Base-by-base conservation (phyloP, 2,113 vertebrate genomes). In the Xenopus laevis region DNA sequence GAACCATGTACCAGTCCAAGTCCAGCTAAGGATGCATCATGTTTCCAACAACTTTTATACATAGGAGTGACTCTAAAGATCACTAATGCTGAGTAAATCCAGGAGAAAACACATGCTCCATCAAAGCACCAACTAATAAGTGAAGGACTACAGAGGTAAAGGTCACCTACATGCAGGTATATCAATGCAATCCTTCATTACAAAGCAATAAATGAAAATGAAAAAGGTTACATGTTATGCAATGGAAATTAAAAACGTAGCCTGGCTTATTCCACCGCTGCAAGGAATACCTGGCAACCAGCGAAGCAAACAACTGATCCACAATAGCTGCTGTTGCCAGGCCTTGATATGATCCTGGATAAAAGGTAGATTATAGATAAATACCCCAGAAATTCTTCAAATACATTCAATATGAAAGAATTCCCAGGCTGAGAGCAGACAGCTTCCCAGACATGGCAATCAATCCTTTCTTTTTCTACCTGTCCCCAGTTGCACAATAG, bases 321-420 rank as follows among this genome's bases (percentile, higher is more conserved):
- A 61, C 60, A 53, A 59, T 11, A 13, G 12, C 27, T 44, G 60
- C 61, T 44, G 18, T 23, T 65, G 61, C 71, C 55, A 68, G 30
- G 57, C 61, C 27, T 55, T 40, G 58, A 75, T 72, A 65, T 69
- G 47, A 62, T 63, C 27, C 46, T 53, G 46, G 73, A 75, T 75
- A 75, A 44, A 62, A 68, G 72, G 60, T 46, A 75, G 73, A 75
- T 75, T 75, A 68, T 20, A 68, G 65, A 68, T 75, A 68, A 75
- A 75, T 58, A 69, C 65, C 46, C 73, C 18, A 60, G 68, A 68
- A 75, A 75, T 75, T 75, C 73, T 47, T 75, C 50, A 75, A 68
- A 75, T 75, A 57, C 73, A 50, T 75, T 44, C 12, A 68, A 69
- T 75, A 75, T 75, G 65, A 75, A 75, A 44, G 13, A 61, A 75